Conservation (phyloP, 2,888 invertebrate species). For the Melinaea menophilus region DNA sequence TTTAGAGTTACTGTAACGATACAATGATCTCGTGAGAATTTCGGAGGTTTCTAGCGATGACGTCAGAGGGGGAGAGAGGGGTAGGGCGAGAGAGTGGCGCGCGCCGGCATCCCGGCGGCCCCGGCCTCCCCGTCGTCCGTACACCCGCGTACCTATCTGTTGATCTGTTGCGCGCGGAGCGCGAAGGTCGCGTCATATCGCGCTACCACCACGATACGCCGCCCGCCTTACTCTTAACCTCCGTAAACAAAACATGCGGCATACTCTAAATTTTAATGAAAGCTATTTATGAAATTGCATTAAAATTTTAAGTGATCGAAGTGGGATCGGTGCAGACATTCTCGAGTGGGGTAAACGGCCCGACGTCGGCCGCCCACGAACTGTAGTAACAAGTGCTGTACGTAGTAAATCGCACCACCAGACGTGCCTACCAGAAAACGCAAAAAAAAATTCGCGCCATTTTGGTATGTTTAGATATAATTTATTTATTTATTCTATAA, state of each 20-base stretch:
- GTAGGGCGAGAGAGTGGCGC: constrained; percentile 33
- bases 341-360: constrained; percentile 54
- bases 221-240: constrained; percentile 49
- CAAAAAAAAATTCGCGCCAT: constrained; percentile 42
- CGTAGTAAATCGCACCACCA: constrained; percentile 38
- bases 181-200: constrained; percentile 57
- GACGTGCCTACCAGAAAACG: constrained; percentile 52
- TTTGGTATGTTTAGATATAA: constrained; percentile 36
- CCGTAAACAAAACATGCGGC: constrained; percentile 60
- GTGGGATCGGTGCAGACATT: constrained; percentile 45
- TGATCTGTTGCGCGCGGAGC: constrained; percentile 71
- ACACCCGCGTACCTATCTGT: constrained; percentile 47
- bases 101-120: constrained; percentile 37
- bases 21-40: constrained; percentile 52
- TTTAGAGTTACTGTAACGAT: constrained; percentile 51
- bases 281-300: constrained; percentile 14
- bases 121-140: constrained; percentile 42
- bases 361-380: constrained; percentile 60
- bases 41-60: constrained; percentile 64
- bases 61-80: constrained; percentile 57
- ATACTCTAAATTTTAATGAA: constrained; percentile 4
- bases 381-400: constrained; percentile 50
- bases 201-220: constrained; percentile 36
- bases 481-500: not conserved
- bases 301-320: constrained; percentile 35